Percentiles rank a stretch among this genome's conserved stretches.
These are phyloP conservation scores for Resseliella maxima DNA, from an alignment of 2,888 invertebrate genomes.

Conservation along the genomic window DNA sequence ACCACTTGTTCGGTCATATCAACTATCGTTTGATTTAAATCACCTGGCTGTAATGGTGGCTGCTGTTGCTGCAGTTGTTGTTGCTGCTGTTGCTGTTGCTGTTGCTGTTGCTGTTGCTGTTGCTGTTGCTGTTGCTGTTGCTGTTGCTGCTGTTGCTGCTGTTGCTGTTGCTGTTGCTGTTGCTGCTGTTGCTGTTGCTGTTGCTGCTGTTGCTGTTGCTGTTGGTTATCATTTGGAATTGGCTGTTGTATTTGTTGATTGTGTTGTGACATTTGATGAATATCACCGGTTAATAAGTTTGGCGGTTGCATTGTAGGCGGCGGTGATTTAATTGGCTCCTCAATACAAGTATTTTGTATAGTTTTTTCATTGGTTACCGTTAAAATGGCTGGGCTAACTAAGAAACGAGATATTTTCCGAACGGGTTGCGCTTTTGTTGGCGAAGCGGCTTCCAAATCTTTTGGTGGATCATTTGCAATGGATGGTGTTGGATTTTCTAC, in stretches of 20 bases:
- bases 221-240: background rate
- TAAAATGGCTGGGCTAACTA: slow-evolving; percentile 83
- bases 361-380: slow-evolving; percentile 55
- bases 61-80: slow-evolving; percentile 59
- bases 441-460: background rate
- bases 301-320: background rate
- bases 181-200: slow-evolving; percentile 51
- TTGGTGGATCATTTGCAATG: background rate
- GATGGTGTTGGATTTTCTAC: background rate
- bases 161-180: slow-evolving; percentile 14
- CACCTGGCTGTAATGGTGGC: background rate
- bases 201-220: background rate
- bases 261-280: slow-evolving; percentile 54
- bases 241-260: background rate
- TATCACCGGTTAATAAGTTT: background rate
- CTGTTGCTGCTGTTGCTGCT: slow-evolving; percentile 40
- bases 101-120: slow-evolving; percentile 60
- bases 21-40: background rate
- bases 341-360: background rate
- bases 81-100: slow-evolving; percentile 59
- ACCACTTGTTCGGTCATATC: background rate
- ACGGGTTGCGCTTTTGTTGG: slow-evolving; percentile 70
- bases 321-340: background rate
- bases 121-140: slow-evolving; percentile 27
- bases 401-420: slow-evolving; percentile 82